Evolutionary conservation across 1,140 invertebrate species (phyloP), one percentile per base, ranked within the genome.

Genomic region (Oryzaephilus surinamensis): DNA sequence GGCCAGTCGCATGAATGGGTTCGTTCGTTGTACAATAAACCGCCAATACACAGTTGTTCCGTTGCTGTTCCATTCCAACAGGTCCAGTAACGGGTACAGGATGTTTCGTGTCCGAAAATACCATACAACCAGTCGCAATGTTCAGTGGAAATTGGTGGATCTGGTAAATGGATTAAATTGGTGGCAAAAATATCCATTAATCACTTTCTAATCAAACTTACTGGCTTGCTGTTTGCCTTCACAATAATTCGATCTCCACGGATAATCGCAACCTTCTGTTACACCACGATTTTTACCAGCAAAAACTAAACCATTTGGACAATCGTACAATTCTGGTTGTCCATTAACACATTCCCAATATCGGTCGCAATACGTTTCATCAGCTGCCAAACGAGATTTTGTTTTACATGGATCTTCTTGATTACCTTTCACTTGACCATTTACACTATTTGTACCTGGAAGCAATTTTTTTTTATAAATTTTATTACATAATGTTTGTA

Each of bases 1-100:
- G 89, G 89, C 87, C 88, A 93, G 58, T 93, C 88, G 58, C 89
- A 93, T 5, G 86, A 84, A 52, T 90, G 82, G 0, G 85, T 81
- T 47, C 81, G 76, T 63, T 93, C 88, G 58, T 92, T 92, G 72
- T 91, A 93, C 5, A 93, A 69, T 4, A 93, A 70, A 2, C 88
- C 88, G 24, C 88, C 88, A 49, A 91, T 91, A 63, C 89, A 93
- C n/a, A 90, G 74, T 59, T 92, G 88, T 61, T 91, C 87, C 0
- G 86, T 89, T 7, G 87, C 81, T 0, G 89, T 92, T 19, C 88
- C 87, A 60, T 92, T 92, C 89, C 88, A 92, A 60, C 88, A 92
- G 1, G 88, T 91, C 88, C 88, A 93, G 61, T 92, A 92, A 10
- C 89, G 69, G 0, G 88, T 93, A 67, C 89, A 92, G 0, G 84